Evolutionary conservation across 2,113 vertebrate genomes (phyloP), one percentile per base, ranked within the genome.

Genomic region (Actenoides hombroni): DNA sequence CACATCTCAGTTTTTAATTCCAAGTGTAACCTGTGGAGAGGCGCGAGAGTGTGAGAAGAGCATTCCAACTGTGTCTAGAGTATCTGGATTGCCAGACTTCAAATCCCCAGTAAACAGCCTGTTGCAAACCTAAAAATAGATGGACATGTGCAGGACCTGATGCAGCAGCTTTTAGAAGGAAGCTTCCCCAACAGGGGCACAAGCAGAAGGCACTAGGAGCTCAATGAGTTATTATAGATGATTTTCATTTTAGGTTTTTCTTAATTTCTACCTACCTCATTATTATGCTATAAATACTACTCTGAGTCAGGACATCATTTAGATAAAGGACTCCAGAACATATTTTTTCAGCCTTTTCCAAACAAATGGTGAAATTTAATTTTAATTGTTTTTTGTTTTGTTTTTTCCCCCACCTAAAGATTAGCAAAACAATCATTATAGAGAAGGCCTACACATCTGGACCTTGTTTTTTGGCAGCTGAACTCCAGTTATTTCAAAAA

Each of bases 61-160:
- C 96, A 94, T 96, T 95, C 96, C 96, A 92, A 97, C 94, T 94
- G 96, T 94, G 96, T 96, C 95, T 97, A 96, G 91, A 94, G 88
- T 96, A 95, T 97, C 96, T 95, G 80, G 83, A 95, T 85, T 96
- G 92, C 96, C 95, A 97, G 96, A 97, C 96, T 96, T 92, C 94
- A 94, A 95, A 96, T 97, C 91, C 88, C 77, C 68, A 84, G 95
- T 97, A 97, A 97, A 96, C 95, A 96, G 96, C 92, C 91, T 93
- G 90, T 84, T 95, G 77, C 83, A 87, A 84, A 83, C 42, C 96
- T 97, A 97, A 96, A 97, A 96, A 97, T 97, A 97, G 89, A 91
- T 73, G 86, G 81, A 89, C 91, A 96, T 94, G 95, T 95, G 96
- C 90, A 95, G 70, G 68, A 96, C 95, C 83, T 96, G 91, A 95